A percentile compares a stretch with the other conserved stretches of the same genome.
Evolutionary conservation across 2,113 vertebrate genomes (phyloP).

Genomic region (Pterocles burchelli): DNA sequence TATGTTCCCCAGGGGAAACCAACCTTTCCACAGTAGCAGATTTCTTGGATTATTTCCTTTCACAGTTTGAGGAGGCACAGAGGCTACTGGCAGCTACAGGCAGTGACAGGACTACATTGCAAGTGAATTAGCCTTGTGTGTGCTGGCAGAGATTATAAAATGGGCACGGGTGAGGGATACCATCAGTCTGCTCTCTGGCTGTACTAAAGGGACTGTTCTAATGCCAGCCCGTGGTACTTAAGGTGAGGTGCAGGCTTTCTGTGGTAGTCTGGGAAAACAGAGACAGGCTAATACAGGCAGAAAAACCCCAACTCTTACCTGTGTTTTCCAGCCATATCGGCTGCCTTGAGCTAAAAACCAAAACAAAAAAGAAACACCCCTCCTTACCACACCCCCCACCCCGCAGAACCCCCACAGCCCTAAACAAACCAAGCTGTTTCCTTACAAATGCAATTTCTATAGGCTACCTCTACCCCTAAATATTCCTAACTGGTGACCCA

Average conservation of each 20-base stretch:
- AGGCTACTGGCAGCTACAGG: background rate
- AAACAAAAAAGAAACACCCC: background rate
- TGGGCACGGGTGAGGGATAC: background rate
- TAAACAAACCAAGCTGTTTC: background rate
- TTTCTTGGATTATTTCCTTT: background rate
- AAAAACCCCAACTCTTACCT: fast-evolving
- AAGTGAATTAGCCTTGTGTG: background rate
- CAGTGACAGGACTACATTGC: background rate
- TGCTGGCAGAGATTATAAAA: background rate
- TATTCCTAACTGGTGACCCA: background rate
- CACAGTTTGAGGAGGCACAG: background rate
- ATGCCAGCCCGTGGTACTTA: background rate
- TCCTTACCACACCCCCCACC: no score
- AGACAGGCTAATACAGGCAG: background rate
- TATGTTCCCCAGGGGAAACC: background rate
- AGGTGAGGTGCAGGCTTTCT: background rate
- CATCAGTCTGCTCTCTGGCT: background rate
- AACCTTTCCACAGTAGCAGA: background rate
- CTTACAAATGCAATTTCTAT: background rate
- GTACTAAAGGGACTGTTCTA: background rate
- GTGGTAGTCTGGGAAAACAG: background rate
- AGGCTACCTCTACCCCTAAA: background rate
- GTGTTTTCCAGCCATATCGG: background rate
- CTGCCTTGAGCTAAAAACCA: background rate
- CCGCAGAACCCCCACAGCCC: background rate